Percentiles rank a stretch among this genome's conserved stretches.
Evolutionary conservation across 2,888 invertebrate genomes (phyloP).

Genomic region (Gnatocerus cornutus): DNA sequence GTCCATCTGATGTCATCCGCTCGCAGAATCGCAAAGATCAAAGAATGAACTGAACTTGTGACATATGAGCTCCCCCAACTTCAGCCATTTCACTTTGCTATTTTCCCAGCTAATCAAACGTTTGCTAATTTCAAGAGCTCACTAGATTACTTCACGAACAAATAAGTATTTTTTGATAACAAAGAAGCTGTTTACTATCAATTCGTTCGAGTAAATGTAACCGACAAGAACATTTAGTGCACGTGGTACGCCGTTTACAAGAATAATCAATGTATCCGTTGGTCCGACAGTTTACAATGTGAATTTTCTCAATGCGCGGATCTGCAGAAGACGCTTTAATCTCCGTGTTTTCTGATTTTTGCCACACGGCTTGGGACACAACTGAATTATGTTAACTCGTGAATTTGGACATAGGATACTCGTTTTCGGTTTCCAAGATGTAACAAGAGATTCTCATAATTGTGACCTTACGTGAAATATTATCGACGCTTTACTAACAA

Average conservation of each 20-base stretch:
- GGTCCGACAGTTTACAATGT: conserved; percentile 23
- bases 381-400: conserved; percentile 4
- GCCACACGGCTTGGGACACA: neutral
- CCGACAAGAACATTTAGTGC: conserved; percentile 41
- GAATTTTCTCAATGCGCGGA: conserved; percentile 9
- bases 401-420: conserved; percentile 17
- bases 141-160: neutral
- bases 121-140: no score
- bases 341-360: conserved; percentile 12
- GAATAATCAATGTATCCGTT: conserved; percentile 38
- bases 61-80: neutral
- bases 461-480: conserved; percentile 18
- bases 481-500: conserved; percentile 14
- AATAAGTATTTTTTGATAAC: conserved; percentile 20
- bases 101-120: neutral
- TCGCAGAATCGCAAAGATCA: neutral
- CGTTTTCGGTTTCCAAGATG: neutral
- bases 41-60: neutral
- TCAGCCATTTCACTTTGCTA: neutral
- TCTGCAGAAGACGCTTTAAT: conserved; percentile 15
- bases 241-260: conserved; percentile 24
- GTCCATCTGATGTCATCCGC: neutral
- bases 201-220: conserved; percentile 28
- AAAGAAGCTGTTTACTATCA: conserved; percentile 29
- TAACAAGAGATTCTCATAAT: conserved; percentile 28